Conservation (phyloP, 1,140 invertebrate species). For the Brachionus manjavacas region DNA sequence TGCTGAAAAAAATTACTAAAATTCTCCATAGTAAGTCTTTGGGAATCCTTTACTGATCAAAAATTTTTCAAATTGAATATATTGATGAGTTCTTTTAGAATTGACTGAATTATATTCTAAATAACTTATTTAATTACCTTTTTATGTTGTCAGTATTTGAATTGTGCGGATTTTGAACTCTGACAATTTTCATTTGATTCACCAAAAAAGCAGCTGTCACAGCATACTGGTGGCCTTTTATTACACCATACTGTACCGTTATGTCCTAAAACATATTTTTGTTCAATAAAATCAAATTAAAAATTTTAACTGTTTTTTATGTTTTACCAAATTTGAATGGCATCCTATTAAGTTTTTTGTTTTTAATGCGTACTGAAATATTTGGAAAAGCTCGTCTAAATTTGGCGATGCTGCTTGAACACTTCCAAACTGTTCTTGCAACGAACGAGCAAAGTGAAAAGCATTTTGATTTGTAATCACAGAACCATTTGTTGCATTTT, state of each 20-base stretch:
- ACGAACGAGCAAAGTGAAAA: background rate
- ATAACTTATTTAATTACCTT: background rate
- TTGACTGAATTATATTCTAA: background rate
- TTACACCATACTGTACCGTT: background rate
- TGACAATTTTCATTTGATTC: conserved; percentile 9
- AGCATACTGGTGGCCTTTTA: conserved; percentile 16
- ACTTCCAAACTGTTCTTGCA: background rate
- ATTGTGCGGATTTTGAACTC: conserved; percentile 38
- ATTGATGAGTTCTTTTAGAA: background rate
- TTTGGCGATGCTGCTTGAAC: background rate
- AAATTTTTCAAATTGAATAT: background rate
- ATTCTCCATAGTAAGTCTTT: conserved; percentile 11
- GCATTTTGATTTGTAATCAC: background rate
- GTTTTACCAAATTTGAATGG: background rate
- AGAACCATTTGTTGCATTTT: background rate
- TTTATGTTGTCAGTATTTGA: background rate
- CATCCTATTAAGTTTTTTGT: background rate
- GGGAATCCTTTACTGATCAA: background rate
- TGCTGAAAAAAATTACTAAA: background rate
- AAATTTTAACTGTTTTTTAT: background rate
- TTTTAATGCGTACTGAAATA: background rate
- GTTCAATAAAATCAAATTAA: no score
- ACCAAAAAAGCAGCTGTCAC: conserved; percentile 1
- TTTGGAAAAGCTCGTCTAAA: background rate
- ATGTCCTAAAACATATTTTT: background rate